Evolutionary conservation across 2,113 vertebrate species (phyloP), one percentile per base, ranked within the genome.

Genomic region (Dipodomys stephensi): DNA sequence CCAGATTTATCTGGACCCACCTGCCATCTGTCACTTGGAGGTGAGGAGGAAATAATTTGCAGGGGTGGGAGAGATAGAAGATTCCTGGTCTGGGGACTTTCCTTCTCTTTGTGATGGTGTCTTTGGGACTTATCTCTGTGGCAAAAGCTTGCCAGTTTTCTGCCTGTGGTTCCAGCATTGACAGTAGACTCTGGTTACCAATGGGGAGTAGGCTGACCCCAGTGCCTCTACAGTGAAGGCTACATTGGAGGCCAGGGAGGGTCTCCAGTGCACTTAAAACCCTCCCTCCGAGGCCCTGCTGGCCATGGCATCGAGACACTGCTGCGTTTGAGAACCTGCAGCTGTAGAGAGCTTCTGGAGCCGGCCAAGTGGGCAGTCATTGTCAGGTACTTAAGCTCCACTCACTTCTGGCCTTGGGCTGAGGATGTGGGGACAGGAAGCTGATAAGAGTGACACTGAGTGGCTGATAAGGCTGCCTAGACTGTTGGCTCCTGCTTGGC

Each of bases 361-460:
- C 83, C 16, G 6, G n/a, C 16, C 23, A 4, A 2, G 1, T 15
- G 67, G 79, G 78, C 65, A n/a, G 4, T 71, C 7, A 16, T 32
- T 32, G n/a, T 0, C 39, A 35, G 44, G 25, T 74, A 27, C n/a
- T 30, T 67, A 15, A 18, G 73, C 28, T 4, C 68, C 35, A 35
- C 44, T 87, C 16, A 12, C 16, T 2, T 60, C 35, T 49, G 73
- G 60, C 67, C 30, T 35, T 6, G 1, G 27, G 57, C 60, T 64
- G 79, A 90, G 91, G 44, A 67, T 11, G 15, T 79, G 74, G 4
- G 83, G 92, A 92, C 35, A 92, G 74, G 67, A 69, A 39, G 73
- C 76, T 91, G 83, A 68, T 27, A 79, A 27, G 83, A 69, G 83
- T 44, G 69, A 72, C 22, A 6, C 7, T 1, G 4, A 13, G 62